phyloP scores from a whole-genome alignment of 2,797 vertebrate species.

The Sebastes goodei region DNA sequence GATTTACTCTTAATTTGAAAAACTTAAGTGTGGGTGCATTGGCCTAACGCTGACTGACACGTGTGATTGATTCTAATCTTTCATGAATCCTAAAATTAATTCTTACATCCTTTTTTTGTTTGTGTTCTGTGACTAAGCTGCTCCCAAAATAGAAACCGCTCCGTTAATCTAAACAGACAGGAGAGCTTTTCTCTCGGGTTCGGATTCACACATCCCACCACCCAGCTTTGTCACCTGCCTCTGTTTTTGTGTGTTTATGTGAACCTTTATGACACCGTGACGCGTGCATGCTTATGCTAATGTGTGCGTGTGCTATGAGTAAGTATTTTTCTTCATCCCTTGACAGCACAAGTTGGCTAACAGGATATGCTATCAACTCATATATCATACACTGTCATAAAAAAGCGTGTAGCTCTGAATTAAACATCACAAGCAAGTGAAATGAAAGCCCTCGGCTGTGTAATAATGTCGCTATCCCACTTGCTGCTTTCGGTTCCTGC shows the following conservation, averaged over 20 bases:
- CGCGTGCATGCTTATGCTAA: background rate
- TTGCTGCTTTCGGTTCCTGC: conserved; percentile 16
- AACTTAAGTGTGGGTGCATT: conserved; percentile 1
- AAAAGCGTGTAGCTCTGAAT: conserved; percentile 40
- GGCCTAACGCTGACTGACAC: conserved; percentile 15
- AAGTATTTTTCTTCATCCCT: conserved; percentile 25
- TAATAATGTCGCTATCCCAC: background rate
- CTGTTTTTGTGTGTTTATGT: conserved; percentile 15
- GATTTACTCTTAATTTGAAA: conserved; percentile 1
- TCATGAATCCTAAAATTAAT: background rate
- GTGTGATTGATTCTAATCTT: background rate
- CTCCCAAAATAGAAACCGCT: conserved; percentile 63
- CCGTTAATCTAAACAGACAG: conserved; percentile 50
- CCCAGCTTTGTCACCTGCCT: conserved; percentile 40
- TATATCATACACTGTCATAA: conserved; percentile 41
- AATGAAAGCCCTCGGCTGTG: conserved; percentile 6
- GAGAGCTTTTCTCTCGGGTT: conserved; percentile 43
- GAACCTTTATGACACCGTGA: background rate
- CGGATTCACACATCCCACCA: conserved; percentile 41
- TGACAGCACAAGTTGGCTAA: conserved; percentile 31
- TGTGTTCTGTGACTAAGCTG: conserved; percentile 8
- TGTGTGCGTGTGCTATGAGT: background rate
- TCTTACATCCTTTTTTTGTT: background rate
- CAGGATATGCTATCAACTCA: conserved; percentile 20
- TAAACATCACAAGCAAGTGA: conserved; percentile 33